Evolutionary conservation across 2,797 vertebrate species (phyloP), one percentile per base, ranked within the genome.

Genomic region (Coluber constrictor): DNA sequence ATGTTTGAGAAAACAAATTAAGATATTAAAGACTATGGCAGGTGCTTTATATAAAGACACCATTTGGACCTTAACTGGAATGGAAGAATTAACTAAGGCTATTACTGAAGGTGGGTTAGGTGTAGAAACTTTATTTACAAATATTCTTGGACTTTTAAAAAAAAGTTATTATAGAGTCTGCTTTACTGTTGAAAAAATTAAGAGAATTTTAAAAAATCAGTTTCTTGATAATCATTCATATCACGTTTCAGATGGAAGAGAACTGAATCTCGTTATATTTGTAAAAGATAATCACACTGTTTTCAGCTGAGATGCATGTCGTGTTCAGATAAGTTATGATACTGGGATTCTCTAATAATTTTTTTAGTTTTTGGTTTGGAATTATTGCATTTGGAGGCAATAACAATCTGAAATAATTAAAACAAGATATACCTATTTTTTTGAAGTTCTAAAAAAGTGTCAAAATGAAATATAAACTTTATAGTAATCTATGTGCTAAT

Each of bases 201-300:
- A 27, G 3, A 57, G 18, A 86, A 54, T 29, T 95, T 0, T 0
- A 0, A 32, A 86, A 86, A 92, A 56, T 25, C 55, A 70, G 0
- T 29, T 92, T 47, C 11, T 91, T n/a, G 91, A 7, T 86, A 86
- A 74, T 4, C 87, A 18, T 54, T 94, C 0, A 0, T 90, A 1
- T 27, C 1, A 8, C 25, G 60, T 93, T 94, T 94, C 86, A 37
- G 86, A 7, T 87, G 89, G 32, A 7, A 70, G 37, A 93, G 89
- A 57, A 79, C 88, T 89, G 61, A 93, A 5, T 87, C 57, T 86
- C 7, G 7, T 61, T 88, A 23, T 93, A 0, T 66, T 66, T 94
- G 37, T 63, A 92, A 94, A 90, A 13, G 70, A 15, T 47, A 32
- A 37, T 56, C 56, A 61, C 15, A 66, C 56, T 47, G 4, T 10